Evolutionary conservation across 2,888 invertebrate genomes (phyloP).

Genomic region (Seira musarum): DNA sequence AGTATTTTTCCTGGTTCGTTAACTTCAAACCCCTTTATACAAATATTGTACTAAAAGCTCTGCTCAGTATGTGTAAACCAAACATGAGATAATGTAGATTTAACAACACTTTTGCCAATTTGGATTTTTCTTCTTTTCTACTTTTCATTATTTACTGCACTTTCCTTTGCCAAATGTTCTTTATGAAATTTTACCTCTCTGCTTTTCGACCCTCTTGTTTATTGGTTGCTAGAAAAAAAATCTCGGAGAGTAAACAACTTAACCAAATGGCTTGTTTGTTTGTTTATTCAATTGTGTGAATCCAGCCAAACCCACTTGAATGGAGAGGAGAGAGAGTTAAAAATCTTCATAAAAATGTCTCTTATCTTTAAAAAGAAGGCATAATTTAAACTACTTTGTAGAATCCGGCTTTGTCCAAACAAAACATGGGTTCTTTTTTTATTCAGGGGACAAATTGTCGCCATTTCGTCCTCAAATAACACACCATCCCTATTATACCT

Average conservation of each 20-base stretch:
- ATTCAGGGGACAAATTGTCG: too few species aligned
- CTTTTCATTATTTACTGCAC: too few species aligned
- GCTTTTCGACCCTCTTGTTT: slow-evolving; percentile 7
- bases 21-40: slow-evolving; percentile 19
- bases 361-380: not conserved
- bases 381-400: not conserved
- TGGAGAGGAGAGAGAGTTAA: not conserved
- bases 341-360: not conserved
- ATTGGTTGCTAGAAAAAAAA: not conserved
- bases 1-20: slow-evolving; percentile 57
- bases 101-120: slow-evolving; percentile 23
- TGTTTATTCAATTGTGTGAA: slow-evolving; percentile 15
- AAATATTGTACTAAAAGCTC: not conserved
- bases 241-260: slow-evolving; percentile 2
- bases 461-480: too few species aligned
- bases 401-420: too few species aligned
- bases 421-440: too few species aligned
- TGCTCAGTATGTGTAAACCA: too few species aligned
- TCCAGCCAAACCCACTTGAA: slow-evolving; percentile 7
- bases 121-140: not conserved
- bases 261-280: slow-evolving; percentile 12
- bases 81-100: slow-evolving; percentile 7
- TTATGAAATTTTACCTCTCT: slow-evolving; percentile 26
- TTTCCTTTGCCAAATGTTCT: slow-evolving; percentile 9
- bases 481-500: too few species aligned